Base-by-base conservation (phyloP, 1,140 invertebrate species). In the Magallana ariakensis region DNA sequence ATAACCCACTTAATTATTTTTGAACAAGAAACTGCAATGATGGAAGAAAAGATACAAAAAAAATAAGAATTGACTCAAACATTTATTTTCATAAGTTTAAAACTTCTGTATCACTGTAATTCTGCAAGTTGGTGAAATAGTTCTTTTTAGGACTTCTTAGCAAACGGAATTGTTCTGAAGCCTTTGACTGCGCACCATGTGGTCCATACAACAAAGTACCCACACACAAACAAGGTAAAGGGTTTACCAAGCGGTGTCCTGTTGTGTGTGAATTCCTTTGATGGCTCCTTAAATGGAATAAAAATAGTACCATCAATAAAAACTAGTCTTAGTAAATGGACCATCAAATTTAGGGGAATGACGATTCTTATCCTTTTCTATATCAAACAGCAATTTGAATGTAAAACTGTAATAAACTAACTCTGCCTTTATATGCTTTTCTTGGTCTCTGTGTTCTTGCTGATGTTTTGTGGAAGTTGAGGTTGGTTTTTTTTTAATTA, bases 241-340 rank as follows among this genome's bases (percentile, higher is more conserved):
- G 10, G 66, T 75, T 75, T 75, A 26, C 66, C 66, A 26, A 33
- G 15, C 9, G 66, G 66, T 13, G 9, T 75, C 13, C 66, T 75
- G 66, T 75, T 75, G 33, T 75, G 66, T 13, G 66, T 75, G 66
- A 26, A 75, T 1, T 75, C 66, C 22, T 19, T 75, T 75, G 66
- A 8, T 75, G 66, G 66, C 33, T 75, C 11, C 66, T 75, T 9
- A 75, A 75, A 75, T 26, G 33, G 9, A 11, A 75, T 13, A 10
- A 13, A 75, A 75, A 46, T 46, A n/a, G n/a, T 60, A n/a, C 58
- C 16, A 11, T 26, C 22, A 15, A 75, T 26, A 26, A 62, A 62
- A 62, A 8, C 58, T n/a, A 16, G 8, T 8, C 58, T 16, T 19
- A 62, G 15, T n/a, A 62, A 62, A 62, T n/a, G 19, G 11, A n/a